Conservation (phyloP, 2,113 vertebrate genomes). For the Callipepla californica region DNA sequence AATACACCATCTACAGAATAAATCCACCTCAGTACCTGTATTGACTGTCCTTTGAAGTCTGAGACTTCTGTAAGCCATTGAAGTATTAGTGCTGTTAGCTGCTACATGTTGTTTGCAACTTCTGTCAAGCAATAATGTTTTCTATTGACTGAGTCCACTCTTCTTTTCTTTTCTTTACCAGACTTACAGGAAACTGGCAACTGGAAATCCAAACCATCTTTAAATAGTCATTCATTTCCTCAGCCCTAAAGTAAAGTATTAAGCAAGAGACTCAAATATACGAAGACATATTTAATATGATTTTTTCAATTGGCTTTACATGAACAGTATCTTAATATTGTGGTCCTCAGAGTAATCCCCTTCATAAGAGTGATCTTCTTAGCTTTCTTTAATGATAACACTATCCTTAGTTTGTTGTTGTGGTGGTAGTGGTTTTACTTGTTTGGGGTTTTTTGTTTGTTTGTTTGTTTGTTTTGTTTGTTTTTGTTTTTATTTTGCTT, state of each 20-base stretch:
- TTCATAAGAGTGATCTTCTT: not conserved
- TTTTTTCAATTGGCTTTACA: slow-evolving; percentile 35
- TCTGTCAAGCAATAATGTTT: not conserved
- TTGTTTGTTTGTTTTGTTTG: not conserved
- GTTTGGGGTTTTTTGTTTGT: not conserved
- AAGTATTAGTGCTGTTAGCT: not conserved
- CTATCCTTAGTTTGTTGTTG: not conserved
- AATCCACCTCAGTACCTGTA: not conserved
- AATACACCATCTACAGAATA: not conserved
- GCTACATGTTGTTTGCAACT: not conserved
- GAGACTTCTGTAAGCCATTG: not conserved
- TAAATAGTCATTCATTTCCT: slow-evolving; percentile 41
- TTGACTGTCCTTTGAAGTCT: not conserved
- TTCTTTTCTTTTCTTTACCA: not conserved
- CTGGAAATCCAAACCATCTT: slow-evolving; percentile 3
- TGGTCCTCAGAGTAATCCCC: slow-evolving; percentile 11
- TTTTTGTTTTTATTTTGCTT: not conserved
- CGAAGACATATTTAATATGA: slow-evolving; percentile 35
- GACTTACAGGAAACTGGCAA: not conserved
- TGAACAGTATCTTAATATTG: slow-evolving; percentile 20
- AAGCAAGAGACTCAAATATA: slow-evolving; percentile 36
- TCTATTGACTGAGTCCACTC: not conserved
- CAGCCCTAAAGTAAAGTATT: slow-evolving; percentile 49
- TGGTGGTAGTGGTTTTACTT: not conserved
- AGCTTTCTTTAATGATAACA: not conserved